phyloP scores from a whole-genome alignment of 1,140 invertebrate species.

The Nebria ingens region DNA sequence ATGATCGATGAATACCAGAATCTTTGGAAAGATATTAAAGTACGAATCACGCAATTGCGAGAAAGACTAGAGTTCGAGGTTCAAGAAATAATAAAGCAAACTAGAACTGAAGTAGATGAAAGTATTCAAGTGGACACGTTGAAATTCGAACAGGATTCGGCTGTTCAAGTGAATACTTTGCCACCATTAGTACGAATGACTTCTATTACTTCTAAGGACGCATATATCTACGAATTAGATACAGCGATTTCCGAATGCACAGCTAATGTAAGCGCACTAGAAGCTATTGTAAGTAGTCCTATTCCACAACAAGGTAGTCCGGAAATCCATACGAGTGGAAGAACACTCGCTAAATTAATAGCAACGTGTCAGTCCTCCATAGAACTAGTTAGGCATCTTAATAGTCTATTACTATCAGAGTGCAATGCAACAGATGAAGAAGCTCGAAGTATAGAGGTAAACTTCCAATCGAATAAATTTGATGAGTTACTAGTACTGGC shows the following conservation, averaged over 20 bases:
- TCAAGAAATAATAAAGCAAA: conserved; percentile 17
- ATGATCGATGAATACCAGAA: conserved; percentile 58
- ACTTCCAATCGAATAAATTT: conserved; percentile 52
- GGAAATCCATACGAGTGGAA: conserved; percentile 41
- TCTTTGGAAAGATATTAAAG: conserved; percentile 51
- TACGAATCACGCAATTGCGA: conserved; percentile 40
- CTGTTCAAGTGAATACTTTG: conserved; percentile 68
- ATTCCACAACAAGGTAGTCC: conserved; percentile 41
- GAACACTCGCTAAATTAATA: conserved; percentile 51
- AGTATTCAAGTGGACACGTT: conserved; percentile 61
- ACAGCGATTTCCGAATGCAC: conserved; percentile 54
- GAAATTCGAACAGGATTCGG: conserved; percentile 60
- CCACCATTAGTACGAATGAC: conserved; percentile 43
- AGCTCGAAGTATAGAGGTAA: conserved; percentile 53
- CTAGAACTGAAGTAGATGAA: conserved; percentile 40
- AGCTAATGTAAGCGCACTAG: conserved; percentile 42
- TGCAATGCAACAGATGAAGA: conserved; percentile 55
- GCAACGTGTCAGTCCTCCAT: conserved; percentile 59
- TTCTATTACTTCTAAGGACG: conserved; percentile 65
- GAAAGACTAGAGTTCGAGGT: conserved; percentile 35
- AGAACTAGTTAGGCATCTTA: conserved; percentile 69
- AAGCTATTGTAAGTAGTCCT: conserved; percentile 39
- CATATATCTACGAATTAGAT: conserved; percentile 60
- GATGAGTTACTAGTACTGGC: conserved; percentile 57
- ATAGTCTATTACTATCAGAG: conserved; percentile 60